A percentile compares a stretch with the other conserved stretches of the same genome.
Conservation (phyloP, 2,113 vertebrate species). For the Eulemur rufifrons region DNA sequence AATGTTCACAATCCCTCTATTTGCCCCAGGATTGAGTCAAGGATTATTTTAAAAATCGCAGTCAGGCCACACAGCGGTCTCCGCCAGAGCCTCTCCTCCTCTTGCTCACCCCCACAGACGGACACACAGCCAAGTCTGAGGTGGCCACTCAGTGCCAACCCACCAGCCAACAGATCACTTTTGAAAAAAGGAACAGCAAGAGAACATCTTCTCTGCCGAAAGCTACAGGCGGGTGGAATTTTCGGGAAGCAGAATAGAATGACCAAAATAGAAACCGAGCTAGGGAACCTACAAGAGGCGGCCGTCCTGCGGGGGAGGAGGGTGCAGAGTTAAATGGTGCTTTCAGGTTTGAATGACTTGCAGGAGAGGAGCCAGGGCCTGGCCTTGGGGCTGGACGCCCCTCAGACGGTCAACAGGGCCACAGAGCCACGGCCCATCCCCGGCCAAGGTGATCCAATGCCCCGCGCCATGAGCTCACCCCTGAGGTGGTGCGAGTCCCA, state of each 20-base stretch:
- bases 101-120: background rate
- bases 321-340: rapidly evolving
- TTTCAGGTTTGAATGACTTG: background rate
- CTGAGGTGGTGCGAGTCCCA: background rate
- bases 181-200: background rate
- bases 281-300: background rate
- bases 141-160: background rate
- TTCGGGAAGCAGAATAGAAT: conserved; percentile 65
- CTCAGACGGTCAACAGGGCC: rapidly evolving
- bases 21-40: background rate
- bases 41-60: background rate
- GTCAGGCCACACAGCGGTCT: background rate
- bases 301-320: background rate
- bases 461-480: conserved; percentile 37
- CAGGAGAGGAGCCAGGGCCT: background rate
- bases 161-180: background rate
- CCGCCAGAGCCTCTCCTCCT: rapidly evolving
- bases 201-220: background rate
- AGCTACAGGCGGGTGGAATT: background rate
- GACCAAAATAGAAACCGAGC: conserved; percentile 62
- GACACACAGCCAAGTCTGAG: background rate
- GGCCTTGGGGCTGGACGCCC: rapidly evolving
- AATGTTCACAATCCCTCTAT: background rate
- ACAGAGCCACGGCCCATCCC: background rate
- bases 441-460: background rate